Evolutionary conservation across 2,113 vertebrate genomes (phyloP).

Genomic region (Drymodes brunneopygia): DNA sequence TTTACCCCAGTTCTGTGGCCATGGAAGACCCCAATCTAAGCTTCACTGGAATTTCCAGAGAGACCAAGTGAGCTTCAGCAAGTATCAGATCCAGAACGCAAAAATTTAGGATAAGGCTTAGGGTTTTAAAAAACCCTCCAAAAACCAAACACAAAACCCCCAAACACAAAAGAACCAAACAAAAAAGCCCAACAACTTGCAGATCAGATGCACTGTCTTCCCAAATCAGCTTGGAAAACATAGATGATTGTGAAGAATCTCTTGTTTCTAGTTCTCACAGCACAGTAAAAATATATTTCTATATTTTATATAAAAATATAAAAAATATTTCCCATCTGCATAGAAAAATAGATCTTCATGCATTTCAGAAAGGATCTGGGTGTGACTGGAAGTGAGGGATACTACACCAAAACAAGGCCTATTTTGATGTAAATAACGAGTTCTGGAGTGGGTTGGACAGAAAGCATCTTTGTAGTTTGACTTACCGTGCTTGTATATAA

Average conservation of each 20-base stretch:
- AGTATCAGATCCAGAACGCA: background rate
- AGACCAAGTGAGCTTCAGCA: background rate
- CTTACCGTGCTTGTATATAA: background rate
- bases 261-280: background rate
- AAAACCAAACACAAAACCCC: background rate
- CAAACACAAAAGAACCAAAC: background rate
- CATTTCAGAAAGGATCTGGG: background rate
- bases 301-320: too few species aligned
- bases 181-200: background rate
- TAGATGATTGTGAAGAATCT: background rate
- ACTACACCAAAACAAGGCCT: background rate
- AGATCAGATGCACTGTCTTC: background rate
- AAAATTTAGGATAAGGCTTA: background rate
- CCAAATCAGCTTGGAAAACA: background rate
- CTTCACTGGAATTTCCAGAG: background rate
- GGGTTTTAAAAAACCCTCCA: background rate
- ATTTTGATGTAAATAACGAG: background rate
- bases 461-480: background rate
- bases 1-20: background rate
- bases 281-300: background rate
- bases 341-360: background rate
- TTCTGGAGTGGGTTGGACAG: background rate
- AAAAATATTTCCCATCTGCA: too few species aligned
- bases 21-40: background rate
- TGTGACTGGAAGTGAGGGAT: background rate